Percentiles rank a stretch among this genome's conserved stretches.
Evolutionary conservation across 2,113 vertebrate genomes (phyloP).

Genomic region (Anhinga anhinga): DNA sequence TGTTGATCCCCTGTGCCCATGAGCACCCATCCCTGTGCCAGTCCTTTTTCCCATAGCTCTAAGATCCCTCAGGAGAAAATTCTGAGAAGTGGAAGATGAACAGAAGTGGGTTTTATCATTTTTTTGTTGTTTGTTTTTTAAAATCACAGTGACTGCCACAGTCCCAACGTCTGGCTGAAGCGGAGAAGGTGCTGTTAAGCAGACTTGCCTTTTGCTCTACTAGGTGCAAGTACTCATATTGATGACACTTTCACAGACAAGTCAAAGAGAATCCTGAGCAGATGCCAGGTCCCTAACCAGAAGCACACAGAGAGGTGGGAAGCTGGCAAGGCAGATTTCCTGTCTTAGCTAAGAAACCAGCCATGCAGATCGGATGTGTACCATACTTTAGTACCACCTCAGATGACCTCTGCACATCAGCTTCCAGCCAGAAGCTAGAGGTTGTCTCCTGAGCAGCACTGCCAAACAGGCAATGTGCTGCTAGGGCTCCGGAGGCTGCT

Average conservation of each 20-base stretch:
- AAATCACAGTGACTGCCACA: not conserved
- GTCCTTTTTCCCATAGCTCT: not conserved
- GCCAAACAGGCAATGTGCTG: fast-evolving
- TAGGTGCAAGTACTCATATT: not conserved
- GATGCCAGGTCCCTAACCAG: not conserved
- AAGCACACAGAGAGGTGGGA: not conserved
- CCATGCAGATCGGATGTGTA: fast-evolving
- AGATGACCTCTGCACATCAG: not conserved
- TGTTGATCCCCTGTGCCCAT: not conserved
- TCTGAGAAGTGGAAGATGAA: not conserved
- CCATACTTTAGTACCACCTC: not conserved
- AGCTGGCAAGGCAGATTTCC: not conserved
- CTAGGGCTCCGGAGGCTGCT: not conserved
- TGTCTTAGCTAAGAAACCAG: not conserved
- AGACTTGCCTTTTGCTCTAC: not conserved
- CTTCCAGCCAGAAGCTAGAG: fast-evolving
- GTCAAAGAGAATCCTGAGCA: not conserved
- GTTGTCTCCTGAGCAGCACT: not conserved
- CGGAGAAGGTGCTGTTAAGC: not conserved
- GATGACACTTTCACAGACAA: not conserved
- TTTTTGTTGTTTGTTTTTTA: not conserved
- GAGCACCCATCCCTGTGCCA: not conserved
- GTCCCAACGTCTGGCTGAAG: not conserved
- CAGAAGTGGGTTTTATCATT: not conserved
- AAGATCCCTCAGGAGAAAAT: not conserved